Evolutionary conservation across 1,140 invertebrate genomes (phyloP), one percentile per base, ranked within the genome.

Genomic region (Trialeurodes vaporariorum): DNA sequence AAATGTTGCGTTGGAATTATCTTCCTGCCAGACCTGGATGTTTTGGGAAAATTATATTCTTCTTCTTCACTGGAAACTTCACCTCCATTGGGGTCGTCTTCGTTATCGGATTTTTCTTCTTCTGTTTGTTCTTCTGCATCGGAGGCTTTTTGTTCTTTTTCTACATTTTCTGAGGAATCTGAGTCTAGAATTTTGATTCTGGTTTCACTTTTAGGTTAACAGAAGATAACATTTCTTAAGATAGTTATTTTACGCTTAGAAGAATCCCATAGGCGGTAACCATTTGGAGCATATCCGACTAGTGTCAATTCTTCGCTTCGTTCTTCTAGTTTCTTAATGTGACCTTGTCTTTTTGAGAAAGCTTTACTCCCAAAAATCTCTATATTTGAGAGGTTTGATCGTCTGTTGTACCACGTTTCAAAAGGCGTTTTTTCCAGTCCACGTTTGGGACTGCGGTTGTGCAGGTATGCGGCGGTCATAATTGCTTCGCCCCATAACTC

Each of bases 401-500:
- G 49, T 22, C 59, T 60, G 5, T 65, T 59, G 9, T 25, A 24
- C 67, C 67, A 62, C 25, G 69, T 26, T 66, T 69, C 64, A n/a
- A 61, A 62, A 21, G 70, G 24, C 1, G 66, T 68, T 67, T 70
- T 65, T 61, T 62, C 24, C 34, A 63, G 25, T 23, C 9, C 62
- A 17, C 25, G 21, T 25, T 68, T 69, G 17, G 63, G 59, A 67
- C 61, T 58, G 13, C 70, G 5, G 58, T 71, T 71, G 5, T 66
- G 25, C 1, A 68, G 13, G 40, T 71, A 70, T 13, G 27, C 59
- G 17, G 66, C 67, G 59, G 49, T 49, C 58, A 25, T 23, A n/a
- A 76, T 59, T 23, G 74, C 75, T 65, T 78, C 76, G 24, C 72
- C 71, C 77, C 78, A 79, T 63, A 73, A 71, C 11, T 25, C 40